Conservation (phyloP, 2,113 vertebrate species). For the Spea multiplicata region DNA sequence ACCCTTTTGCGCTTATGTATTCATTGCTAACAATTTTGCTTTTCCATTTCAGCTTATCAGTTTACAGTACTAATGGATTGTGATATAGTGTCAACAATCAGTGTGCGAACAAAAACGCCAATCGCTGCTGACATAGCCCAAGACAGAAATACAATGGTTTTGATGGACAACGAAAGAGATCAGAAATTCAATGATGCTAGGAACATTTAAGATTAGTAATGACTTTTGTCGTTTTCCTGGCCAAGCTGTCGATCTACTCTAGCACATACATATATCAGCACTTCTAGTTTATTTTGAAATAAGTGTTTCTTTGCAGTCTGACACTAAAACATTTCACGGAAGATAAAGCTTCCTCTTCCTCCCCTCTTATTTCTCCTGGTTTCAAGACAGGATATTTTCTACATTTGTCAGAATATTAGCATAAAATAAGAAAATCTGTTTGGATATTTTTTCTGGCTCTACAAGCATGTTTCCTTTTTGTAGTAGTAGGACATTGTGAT, state of each 20-base stretch:
- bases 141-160: slow-evolving; percentile 62
- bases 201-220: slow-evolving; percentile 63
- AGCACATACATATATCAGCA: slow-evolving; percentile 16
- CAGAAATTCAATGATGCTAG: slow-evolving; percentile 58
- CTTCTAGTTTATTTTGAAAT: slow-evolving; percentile 11
- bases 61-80: slow-evolving; percentile 74
- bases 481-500: no score
- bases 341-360: not conserved
- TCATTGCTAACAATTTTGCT: slow-evolving; percentile 63
- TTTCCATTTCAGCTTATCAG: slow-evolving; percentile 69
- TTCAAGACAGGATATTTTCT: not conserved
- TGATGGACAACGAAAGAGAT: slow-evolving; percentile 60
- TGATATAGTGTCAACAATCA: slow-evolving; percentile 77
- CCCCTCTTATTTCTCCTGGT: not conserved
- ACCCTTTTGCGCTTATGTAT: not conserved
- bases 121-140: slow-evolving; percentile 64
- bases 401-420: no score
- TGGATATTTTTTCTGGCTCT: no score
- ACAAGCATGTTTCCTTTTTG: no score
- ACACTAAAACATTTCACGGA: not conserved
- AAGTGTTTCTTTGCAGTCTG: not conserved
- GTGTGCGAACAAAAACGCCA: slow-evolving; percentile 55
- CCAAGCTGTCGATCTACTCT: slow-evolving; percentile 47
- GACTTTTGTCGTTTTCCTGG: slow-evolving; percentile 57
- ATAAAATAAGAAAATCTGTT: no score